phyloP scores from a whole-genome alignment of 2,888 invertebrate species.

The Cosmopolites sordidus region DNA sequence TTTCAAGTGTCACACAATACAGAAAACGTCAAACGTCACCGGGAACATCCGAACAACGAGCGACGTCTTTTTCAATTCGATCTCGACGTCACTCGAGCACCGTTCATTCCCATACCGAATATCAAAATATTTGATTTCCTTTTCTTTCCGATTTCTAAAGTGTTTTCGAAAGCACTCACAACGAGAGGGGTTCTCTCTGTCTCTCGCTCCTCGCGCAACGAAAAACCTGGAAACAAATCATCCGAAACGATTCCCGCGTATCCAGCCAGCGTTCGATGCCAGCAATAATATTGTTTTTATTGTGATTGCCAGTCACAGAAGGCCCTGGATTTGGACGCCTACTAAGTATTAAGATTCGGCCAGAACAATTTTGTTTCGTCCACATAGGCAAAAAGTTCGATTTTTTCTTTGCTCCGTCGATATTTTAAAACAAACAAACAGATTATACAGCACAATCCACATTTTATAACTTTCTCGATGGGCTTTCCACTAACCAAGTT shows the following conservation, averaged over 20 bases:
- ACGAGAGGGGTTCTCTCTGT: background rate
- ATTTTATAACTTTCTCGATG: too few species aligned
- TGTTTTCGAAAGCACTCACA: slow-evolving; percentile 23
- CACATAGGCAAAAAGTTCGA: too few species aligned
- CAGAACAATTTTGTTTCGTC: too few species aligned
- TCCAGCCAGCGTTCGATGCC: slow-evolving; percentile 30
- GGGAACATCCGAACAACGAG: too few species aligned
- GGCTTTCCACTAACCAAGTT: too few species aligned
- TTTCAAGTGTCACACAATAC: too few species aligned
- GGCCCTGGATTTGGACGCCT: background rate
- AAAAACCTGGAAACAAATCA: slow-evolving; percentile 35
- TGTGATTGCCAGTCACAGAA: slow-evolving; percentile 31
- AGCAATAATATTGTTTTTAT: slow-evolving; percentile 37
- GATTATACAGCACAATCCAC: too few species aligned
- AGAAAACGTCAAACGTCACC: too few species aligned
- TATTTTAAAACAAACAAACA: too few species aligned
- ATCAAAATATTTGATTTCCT: slow-evolving; percentile 23
- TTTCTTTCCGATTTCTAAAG: slow-evolving; percentile 17
- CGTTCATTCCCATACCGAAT: background rate
- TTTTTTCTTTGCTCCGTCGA: too few species aligned
- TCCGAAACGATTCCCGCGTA: slow-evolving; percentile 29
- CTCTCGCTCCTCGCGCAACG: background rate
- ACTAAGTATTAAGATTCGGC: slow-evolving; percentile 3
- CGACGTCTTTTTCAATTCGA: too few species aligned
- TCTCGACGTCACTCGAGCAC: too few species aligned